Evolutionary conservation across 1,140 invertebrate genomes (phyloP).

Genomic region (Bombus impatiens): DNA sequence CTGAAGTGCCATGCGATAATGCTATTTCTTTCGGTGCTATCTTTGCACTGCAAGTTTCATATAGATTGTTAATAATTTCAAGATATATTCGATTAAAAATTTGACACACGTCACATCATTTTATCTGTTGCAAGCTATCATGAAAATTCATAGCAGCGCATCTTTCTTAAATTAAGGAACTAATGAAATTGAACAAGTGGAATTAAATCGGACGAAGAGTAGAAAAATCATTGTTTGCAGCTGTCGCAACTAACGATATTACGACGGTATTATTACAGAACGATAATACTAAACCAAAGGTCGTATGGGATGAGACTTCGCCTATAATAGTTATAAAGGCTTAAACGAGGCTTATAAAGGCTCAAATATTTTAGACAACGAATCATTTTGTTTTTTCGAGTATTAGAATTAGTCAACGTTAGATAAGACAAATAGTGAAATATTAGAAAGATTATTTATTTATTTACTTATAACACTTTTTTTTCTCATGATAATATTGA

Average conservation of each 20-base stretch:
- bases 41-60: background rate
- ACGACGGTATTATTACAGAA: no score
- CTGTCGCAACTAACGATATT: no score
- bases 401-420: background rate
- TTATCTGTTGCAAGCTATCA: no score
- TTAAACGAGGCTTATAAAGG: background rate
- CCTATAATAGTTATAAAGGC: no score
- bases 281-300: no score
- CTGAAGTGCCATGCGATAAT: background rate
- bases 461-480: background rate
- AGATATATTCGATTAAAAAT: background rate
- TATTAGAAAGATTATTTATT: slow-evolving; percentile 49
- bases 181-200: background rate
- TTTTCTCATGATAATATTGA: background rate
- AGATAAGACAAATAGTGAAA: background rate
- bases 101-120: background rate
- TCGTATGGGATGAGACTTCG: no score
- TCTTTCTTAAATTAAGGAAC: background rate
- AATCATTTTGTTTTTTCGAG: background rate
- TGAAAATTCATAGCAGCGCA: background rate
- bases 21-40: background rate
- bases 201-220: no score
- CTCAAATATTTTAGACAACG: no score
- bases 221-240: no score
- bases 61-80: background rate